Base-by-base conservation (phyloP, 2,113 vertebrate genomes). In the Chloebia gouldiae region DNA sequence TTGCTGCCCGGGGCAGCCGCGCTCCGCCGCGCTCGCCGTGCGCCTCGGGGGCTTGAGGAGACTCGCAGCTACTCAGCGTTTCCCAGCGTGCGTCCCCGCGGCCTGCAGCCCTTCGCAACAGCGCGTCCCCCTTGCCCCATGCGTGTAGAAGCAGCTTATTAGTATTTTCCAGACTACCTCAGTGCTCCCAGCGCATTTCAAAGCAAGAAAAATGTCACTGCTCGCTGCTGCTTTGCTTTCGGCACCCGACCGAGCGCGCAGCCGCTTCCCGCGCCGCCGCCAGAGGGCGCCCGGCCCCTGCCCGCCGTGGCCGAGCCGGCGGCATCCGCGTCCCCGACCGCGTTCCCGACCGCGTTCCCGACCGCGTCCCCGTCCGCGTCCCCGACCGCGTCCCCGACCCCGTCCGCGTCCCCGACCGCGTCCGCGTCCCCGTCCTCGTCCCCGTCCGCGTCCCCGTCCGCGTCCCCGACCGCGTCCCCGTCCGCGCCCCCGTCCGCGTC, bases 1-100 rank as follows among this genome's bases (percentile, higher is more conserved):
- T 30, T 27, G 4, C 23, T 14, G 60, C 8, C 7, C 11, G 11
- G 60, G n/a, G 30, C 66, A 18, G 40, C 21, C 2, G 69, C 53
- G 20, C 30, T 54, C n/a, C 9, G 33, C 60, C 0, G 14, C 30
- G 15, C 3, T 8, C 65, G 18, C 50, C 18, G 0, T 18, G 79
- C 6, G 7, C 22, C 51, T 15, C 31, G 9, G 9, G n/a, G n/a
- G 50, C 0, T 1, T 3, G 39, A 0, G 4, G 23, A 7, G 19
- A 22, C n/a, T 9, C 24, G 7, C 45, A 11, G 0, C 27, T 0
- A 1, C 7, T 4, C 40, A 1, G 76, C n/a, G 0, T 21, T 21
- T 27, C 63, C 35, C 68, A 12, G 86, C 3, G 5, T 0, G 27
- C 4, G 8, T 11, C 6, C 22, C 7, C 2, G 16, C 1, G 25